Conservation (phyloP, 1,140 invertebrate species). For the Telenomus remus region DNA sequence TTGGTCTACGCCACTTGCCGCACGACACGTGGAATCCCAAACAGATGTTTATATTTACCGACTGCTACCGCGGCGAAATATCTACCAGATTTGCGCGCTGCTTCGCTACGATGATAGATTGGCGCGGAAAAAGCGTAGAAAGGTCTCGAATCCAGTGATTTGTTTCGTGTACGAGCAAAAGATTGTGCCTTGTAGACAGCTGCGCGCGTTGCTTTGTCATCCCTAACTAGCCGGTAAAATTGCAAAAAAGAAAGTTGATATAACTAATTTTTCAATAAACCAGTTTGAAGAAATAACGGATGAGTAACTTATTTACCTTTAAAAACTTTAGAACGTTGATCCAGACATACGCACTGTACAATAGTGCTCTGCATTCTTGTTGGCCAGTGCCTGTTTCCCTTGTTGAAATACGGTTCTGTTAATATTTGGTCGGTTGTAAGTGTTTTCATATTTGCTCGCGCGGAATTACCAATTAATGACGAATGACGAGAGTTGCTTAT, state of each 20-base stretch:
- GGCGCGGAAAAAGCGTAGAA: conserved; percentile 14
- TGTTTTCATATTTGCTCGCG: conserved; percentile 24
- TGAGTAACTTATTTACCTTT: no score
- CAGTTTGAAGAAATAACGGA: no score
- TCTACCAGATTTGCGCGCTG: conserved; percentile 32
- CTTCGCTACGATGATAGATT: conserved; percentile 60
- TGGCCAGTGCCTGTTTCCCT: no score
- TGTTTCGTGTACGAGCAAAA: conserved; percentile 32
- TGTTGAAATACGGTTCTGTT: no score
- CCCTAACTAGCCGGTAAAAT: no score
- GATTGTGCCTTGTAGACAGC: conserved; percentile 53
- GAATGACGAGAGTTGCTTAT: conserved; percentile 29
- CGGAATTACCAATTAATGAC: conserved; percentile 37
- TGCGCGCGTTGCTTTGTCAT: no score
- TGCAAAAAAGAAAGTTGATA: no score
- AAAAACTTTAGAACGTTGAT: no score
- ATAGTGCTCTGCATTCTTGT: conserved; percentile 10
- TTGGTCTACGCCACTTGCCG: conserved; percentile 54
- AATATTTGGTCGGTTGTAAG: conserved; percentile 32
- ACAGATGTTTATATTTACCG: conserved; percentile 67
- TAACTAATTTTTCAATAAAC: no score
- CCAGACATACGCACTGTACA: conserved; percentile 17
- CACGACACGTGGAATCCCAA: conserved; percentile 64
- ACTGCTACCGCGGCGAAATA: conserved; percentile 29
- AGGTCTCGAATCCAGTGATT: conserved; percentile 43